Evolutionary conservation across 2,888 invertebrate genomes (phyloP).

Genomic region (Leptopilina syphax): DNA sequence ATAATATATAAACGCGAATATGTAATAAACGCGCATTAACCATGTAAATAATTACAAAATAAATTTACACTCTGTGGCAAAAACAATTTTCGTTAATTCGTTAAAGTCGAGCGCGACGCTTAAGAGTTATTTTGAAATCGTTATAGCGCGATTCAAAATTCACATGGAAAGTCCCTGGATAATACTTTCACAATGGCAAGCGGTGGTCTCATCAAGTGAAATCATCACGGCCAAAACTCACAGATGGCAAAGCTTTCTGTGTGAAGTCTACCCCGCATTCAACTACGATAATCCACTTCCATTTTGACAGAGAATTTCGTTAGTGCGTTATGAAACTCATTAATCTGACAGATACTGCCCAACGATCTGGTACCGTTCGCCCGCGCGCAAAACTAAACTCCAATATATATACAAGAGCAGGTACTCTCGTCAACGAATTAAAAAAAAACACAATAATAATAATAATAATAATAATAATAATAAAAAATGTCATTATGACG

Average conservation of each 20-base stretch:
- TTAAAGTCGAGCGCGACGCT: conserved; percentile 51
- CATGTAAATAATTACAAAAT: conserved; percentile 27
- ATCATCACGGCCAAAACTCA: conserved; percentile 71
- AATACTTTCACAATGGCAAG: conserved; percentile 66
- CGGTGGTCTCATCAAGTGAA: conserved; percentile 70
- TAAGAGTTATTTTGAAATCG: conserved; percentile 63
- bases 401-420: conserved; percentile 1
- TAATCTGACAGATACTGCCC: conserved; percentile 59
- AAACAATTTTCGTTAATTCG: conserved; percentile 18
- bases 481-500: conserved; percentile 27
- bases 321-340: conserved; percentile 73
- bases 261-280: conserved; percentile 56
- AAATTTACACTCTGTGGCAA: conserved; percentile 17
- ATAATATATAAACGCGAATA: too few relatives aligned
- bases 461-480: too few relatives aligned
- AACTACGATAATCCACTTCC: conserved; percentile 70
- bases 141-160: conserved; percentile 62
- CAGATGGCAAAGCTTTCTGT: conserved; percentile 67
- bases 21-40: not conserved
- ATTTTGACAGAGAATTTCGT: conserved; percentile 72
- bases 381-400: not conserved
- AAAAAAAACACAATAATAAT: conserved; percentile 5
- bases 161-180: conserved; percentile 60
- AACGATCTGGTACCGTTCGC: conserved; percentile 43
- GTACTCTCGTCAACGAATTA: conserved; percentile 30